A percentile compares a stretch with the other conserved stretches of the same genome.
These are phyloP conservation scores for Scartelaos histophorus DNA, from an alignment of 2,113 vertebrate species.

Conservation along the genomic window DNA sequence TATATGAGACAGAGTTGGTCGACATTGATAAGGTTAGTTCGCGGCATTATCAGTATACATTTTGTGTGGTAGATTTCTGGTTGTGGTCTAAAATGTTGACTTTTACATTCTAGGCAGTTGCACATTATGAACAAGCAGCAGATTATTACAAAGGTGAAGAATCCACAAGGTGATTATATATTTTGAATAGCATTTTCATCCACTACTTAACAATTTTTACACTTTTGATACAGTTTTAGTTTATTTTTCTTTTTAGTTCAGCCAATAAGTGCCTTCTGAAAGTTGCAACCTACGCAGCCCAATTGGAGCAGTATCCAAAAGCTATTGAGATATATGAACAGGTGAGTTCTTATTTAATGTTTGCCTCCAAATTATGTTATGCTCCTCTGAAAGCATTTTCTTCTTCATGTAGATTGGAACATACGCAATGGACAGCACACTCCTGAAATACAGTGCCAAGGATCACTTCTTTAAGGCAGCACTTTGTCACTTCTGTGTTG, in stretches of 20 bases:
- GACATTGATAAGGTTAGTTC: slow-evolving; percentile 88
- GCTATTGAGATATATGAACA: slow-evolving; percentile 93
- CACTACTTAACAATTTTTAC: neutral
- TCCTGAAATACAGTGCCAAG: slow-evolving; percentile 93
- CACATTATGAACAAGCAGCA: slow-evolving; percentile 91
- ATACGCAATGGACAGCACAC: slow-evolving; percentile 89
- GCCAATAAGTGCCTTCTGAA: slow-evolving; percentile 95
- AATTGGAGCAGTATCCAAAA: slow-evolving; percentile 91
- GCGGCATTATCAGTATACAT: neutral
- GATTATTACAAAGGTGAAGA: slow-evolving; percentile 96
- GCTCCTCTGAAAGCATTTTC: neutral
- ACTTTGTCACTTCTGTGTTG: slow-evolving; percentile 92
- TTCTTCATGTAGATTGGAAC: slow-evolving; percentile 77
- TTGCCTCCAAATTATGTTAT: neutral
- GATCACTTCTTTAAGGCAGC: slow-evolving; percentile 94
- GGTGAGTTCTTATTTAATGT: slow-evolving; percentile 55
- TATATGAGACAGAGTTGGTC: slow-evolving; percentile 90
- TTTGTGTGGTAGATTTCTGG: neutral
- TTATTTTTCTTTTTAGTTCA: slow-evolving; percentile 73
- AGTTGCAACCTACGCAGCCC: slow-evolving; percentile 88
- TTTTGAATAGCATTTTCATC: neutral
- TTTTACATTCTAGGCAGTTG: slow-evolving; percentile 78
- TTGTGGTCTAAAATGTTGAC: neutral
- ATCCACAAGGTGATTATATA: slow-evolving; percentile 82
- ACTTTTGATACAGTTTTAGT: neutral